Conservation (phyloP, 1,140 invertebrate species). For the Drosophila kohkoa region DNA sequence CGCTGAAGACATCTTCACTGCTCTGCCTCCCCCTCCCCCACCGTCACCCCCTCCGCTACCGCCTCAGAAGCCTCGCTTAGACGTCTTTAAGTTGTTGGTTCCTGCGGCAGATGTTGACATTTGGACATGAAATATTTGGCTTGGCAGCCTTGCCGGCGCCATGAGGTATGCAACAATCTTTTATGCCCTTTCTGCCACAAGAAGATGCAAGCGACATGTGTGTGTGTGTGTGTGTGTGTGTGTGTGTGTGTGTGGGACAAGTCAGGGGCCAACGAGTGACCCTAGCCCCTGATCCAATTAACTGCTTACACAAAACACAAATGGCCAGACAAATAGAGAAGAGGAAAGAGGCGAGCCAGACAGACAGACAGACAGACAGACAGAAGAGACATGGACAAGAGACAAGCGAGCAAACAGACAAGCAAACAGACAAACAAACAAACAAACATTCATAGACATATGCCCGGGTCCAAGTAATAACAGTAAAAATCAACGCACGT, state of each 20-base stretch:
- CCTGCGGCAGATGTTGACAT: conserved; percentile 54
- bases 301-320: conserved; percentile 83
- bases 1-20: background rate
- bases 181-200: conserved; percentile 37
- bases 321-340: conserved; percentile 73
- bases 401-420: conserved; percentile 20
- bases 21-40: too few relatives aligned
- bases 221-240: too few relatives aligned
- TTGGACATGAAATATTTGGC: conserved; percentile 71
- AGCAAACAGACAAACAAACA: conserved; percentile 37
- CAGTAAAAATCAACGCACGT: conserved; percentile 77
- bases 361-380: conserved; percentile 4
- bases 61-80: conserved; percentile 2
- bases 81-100: conserved; percentile 9
- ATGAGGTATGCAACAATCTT: conserved; percentile 72
- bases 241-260: background rate
- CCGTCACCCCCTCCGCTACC: too few relatives aligned
- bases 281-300: conserved; percentile 79
- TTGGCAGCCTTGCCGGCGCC: conserved; percentile 45
- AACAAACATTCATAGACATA: conserved; percentile 61
- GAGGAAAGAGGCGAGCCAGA: background rate
- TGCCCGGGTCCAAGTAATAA: conserved; percentile 62
- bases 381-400: conserved; percentile 41
- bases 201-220: background rate
- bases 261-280: background rate